Evolutionary conservation across 2,113 vertebrate species (phyloP).

Genomic region (Benitochromis conjunctus): DNA sequence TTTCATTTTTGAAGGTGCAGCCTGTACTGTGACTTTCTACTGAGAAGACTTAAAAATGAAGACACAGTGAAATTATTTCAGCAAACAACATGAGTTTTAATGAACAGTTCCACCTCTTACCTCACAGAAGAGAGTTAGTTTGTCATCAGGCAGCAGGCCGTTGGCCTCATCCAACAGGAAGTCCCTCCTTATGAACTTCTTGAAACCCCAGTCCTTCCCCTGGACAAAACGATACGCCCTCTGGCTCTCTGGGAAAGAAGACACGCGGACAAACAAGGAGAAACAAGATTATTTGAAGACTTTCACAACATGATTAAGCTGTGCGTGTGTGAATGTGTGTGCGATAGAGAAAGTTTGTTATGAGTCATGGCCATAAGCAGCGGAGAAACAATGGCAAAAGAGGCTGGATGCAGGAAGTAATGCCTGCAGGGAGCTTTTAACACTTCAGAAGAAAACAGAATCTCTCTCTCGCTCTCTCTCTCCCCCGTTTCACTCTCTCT

Average conservation of each 20-base stretch:
- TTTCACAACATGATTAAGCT: constrained; percentile 30
- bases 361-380: constrained; percentile 55
- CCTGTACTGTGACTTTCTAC: neutral
- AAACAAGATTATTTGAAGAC: constrained; percentile 21
- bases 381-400: constrained; percentile 55
- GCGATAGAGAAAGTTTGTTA: constrained; percentile 44
- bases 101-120: constrained; percentile 58
- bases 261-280: constrained; percentile 29
- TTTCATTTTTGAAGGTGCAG: neutral
- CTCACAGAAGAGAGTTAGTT: constrained; percentile 91
- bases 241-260: constrained; percentile 80
- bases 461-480: constrained; percentile 5
- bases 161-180: constrained; percentile 90
- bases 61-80: neutral
- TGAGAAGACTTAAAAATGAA: neutral
- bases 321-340: constrained; percentile 25
- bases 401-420: constrained; percentile 57
- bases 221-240: constrained; percentile 88
- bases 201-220: constrained; percentile 94
- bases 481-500: neutral
- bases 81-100: neutral
- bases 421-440: constrained; percentile 68
- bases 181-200: constrained; percentile 90
- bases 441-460: constrained; percentile 63
- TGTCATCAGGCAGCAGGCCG: constrained; percentile 89